A percentile compares a stretch with the other conserved stretches of the same genome.
Conservation (phyloP, 2,888 invertebrate species). For the Pristionchus arcanus region DNA sequence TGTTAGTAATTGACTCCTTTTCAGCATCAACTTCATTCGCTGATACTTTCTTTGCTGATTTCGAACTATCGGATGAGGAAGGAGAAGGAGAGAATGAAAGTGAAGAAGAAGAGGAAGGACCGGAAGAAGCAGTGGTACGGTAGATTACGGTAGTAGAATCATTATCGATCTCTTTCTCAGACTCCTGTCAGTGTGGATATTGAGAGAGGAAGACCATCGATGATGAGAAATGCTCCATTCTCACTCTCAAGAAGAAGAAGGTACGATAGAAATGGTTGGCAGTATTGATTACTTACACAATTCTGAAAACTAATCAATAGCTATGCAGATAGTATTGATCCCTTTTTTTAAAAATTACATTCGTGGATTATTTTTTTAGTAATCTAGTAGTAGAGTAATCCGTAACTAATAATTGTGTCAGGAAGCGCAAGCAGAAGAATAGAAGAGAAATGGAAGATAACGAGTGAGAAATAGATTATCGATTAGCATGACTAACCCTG, state of each 20-base stretch:
- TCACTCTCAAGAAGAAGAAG: conserved; percentile 24
- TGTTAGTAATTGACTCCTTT: conserved; percentile 38
- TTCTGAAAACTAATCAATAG: background rate
- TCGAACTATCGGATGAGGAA: conserved; percentile 57
- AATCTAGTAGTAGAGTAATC: background rate
- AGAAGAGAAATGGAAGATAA: conserved; percentile 46
- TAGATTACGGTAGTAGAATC: background rate
- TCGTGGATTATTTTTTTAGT: background rate
- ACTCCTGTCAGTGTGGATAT: background rate
- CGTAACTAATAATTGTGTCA: conserved; percentile 40
- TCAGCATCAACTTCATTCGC: conserved; percentile 63
- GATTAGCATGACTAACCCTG: conserved; percentile 33
- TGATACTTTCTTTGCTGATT: conserved; percentile 61
- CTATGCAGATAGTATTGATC: background rate
- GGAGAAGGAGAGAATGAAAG: conserved; percentile 56
- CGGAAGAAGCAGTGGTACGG: conserved; percentile 43
- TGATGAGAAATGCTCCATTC: background rate
- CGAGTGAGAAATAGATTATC: conserved; percentile 49
- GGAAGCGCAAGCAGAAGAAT: conserved; percentile 53
- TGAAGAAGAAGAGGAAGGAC: conserved; percentile 54
- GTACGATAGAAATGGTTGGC: background rate
- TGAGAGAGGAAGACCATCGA: background rate
- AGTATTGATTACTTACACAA: background rate
- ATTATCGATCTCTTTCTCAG: conserved; percentile 7
- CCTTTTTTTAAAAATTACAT: background rate